phyloP scores from a whole-genome alignment of 2,113 vertebrate genomes.

The Struthidea cinerea region DNA sequence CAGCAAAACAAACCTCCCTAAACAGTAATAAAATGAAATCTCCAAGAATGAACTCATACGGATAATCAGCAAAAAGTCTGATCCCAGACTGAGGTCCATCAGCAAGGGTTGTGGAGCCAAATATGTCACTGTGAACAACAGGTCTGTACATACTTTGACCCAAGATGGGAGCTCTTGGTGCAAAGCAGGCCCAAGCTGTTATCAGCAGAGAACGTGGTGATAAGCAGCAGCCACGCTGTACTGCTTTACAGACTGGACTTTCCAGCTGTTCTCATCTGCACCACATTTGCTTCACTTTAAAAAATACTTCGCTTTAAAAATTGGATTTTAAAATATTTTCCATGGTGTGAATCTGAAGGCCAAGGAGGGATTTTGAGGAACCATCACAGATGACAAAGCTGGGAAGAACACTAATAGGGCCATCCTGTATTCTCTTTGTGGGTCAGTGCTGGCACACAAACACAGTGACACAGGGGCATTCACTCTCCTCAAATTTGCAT shows the following conservation, averaged over 20 bases:
- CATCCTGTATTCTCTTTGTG: not conserved
- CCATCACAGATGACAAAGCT: not conserved
- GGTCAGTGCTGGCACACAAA: rapidly evolving
- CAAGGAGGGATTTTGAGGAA: not conserved
- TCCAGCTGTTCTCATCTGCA: not conserved
- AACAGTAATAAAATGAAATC: not conserved
- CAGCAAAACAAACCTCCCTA: not conserved
- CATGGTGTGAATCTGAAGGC: not conserved
- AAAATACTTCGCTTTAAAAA: not conserved
- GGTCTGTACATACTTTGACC: not conserved
- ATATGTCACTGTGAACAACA: rapidly evolving
- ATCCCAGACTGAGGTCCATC: not conserved
- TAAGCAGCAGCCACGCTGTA: not conserved
- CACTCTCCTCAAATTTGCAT: not conserved
- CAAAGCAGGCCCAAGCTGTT: not conserved
- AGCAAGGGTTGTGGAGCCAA: not conserved
- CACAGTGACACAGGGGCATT: rapidly evolving
- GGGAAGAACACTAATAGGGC: not conserved
- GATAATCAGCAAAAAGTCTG: not conserved
- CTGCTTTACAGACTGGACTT: not conserved
- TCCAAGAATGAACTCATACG: not conserved
- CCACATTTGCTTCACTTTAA: not conserved
- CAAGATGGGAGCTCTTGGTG: not conserved
- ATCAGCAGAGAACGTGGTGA: not conserved
- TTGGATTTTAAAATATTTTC: not conserved